Percentiles rank a stretch among this genome's conserved stretches.
These are phyloP conservation scores for Chiroxiphia lanceolata DNA, from an alignment of 2,797 vertebrate species.

Conservation along the genomic window DNA sequence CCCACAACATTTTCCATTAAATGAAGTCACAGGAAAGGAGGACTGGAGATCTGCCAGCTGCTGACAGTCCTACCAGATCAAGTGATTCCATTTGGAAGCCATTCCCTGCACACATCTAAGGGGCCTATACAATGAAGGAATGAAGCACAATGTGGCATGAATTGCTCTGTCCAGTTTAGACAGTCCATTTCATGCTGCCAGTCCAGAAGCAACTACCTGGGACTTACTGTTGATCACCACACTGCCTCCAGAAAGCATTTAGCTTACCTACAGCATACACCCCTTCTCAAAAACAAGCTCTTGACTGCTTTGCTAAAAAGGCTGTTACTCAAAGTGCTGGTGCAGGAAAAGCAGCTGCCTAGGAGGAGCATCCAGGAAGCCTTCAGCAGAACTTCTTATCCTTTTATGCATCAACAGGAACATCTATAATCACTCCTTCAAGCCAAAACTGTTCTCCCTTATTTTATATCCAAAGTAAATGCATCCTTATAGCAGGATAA, in stretches of 20 bases:
- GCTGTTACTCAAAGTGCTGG: fast-evolving
- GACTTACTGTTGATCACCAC: background rate
- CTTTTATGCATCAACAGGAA: background rate
- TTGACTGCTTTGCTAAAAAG: background rate
- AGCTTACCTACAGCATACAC: background rate
- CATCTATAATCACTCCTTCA: background rate
- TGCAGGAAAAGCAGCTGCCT: background rate
- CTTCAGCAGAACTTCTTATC: background rate
- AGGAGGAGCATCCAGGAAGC: background rate
- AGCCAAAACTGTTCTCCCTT: background rate
- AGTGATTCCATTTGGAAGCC: background rate
- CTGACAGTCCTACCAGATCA: background rate
- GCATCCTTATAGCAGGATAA: background rate
- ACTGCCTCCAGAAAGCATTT: background rate
- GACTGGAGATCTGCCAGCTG: background rate
- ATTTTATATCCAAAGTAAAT: background rate
- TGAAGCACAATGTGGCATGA: background rate
- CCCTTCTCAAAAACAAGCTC: background rate
- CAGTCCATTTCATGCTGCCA: background rate
- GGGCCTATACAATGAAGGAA: background rate
- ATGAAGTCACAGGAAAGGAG: background rate
- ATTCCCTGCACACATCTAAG: background rate
- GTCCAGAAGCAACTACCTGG: background rate
- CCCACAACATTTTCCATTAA: background rate
- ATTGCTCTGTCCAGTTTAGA: background rate